Percentiles rank a stretch among this genome's conserved stretches.
These are phyloP conservation scores for Leptarthrus brevirostris DNA, from an alignment of 2,888 invertebrate genomes.

Conservation along the genomic window DNA sequence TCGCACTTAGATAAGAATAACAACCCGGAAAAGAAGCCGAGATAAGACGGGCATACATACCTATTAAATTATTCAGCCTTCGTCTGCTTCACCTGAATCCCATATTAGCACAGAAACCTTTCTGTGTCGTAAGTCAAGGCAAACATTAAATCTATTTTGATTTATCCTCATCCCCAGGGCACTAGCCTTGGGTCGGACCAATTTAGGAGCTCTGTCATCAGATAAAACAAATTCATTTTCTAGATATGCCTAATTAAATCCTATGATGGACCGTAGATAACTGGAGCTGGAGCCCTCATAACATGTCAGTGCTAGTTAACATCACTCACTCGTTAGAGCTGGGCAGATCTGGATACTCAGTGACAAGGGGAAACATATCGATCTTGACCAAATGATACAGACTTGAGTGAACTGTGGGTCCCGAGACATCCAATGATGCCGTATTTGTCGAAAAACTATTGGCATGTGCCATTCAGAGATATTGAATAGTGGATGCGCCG, in stretches of 20 bases:
- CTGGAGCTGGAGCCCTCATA: constrained; percentile 2
- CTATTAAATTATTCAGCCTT: no score
- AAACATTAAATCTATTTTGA: background rate
- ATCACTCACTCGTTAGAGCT: background rate
- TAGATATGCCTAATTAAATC: constrained; percentile 11
- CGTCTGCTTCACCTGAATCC: background rate
- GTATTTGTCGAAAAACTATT: constrained; percentile 3
- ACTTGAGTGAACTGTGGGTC: background rate
- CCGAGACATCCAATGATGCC: background rate
- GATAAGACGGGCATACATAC: no score
- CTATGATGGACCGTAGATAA: background rate
- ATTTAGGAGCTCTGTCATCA: background rate
- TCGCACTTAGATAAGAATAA: no score
- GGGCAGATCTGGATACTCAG: background rate
- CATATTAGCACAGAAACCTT: background rate
- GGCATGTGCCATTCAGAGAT: background rate
- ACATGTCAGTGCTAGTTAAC: background rate
- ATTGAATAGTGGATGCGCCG: background rate
- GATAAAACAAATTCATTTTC: constrained; percentile 1
- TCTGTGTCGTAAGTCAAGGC: background rate
- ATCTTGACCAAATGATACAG: background rate
- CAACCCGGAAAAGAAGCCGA: no score
- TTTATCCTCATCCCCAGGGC: background rate
- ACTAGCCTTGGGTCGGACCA: background rate
- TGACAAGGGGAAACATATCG: background rate